Evolutionary conservation across 2,888 invertebrate species (phyloP), one percentile per base, ranked within the genome.

Genomic region (Mesopsocus fuscifrons): DNA sequence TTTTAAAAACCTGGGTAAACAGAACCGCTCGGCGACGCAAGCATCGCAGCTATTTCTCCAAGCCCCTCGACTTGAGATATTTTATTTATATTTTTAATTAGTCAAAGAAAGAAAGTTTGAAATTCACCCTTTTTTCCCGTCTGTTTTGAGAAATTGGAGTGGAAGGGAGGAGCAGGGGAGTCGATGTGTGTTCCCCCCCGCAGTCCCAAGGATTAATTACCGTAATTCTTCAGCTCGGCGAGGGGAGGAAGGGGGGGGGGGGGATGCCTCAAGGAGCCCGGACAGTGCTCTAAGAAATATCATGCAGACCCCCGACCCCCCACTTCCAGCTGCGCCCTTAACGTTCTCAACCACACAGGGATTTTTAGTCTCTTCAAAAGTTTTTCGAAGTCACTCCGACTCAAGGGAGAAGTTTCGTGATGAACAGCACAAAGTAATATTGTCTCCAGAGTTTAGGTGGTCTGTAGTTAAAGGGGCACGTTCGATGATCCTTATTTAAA

Each of bases 51-150:
- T 33, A 33, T 33, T 33, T 33, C 17, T 33, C 20, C 38, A 20
- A 38, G 38, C 13, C 38, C 38, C 38, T 18, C 17, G 38, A 38
- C 20, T 38, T 38, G 38, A 17, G 21, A 38, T 38, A 38, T 38
- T 38, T 38, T 38, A 38, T 38, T 38, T 38, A 38, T 38, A 38
- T 38, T 38, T 38, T 38, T 38, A 38, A 38, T 38, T 38, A 38
- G 38, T 38, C 38, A 38, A 38, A 38, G 21, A 21, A 38, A 21
- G 21, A 38, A 38, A 38, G 38, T 38, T 38, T 38, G 38, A 17
- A 38, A 38, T 38, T 38, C 38, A 38, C 38, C 38, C 38, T 38
- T 38, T 38, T 38, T 38, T 38, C 38, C 20, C 38, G 38, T 38
- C 38, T 38, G 38, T 38, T 38, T 38, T 38, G 38, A 38, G 38